Evolutionary conservation across 2,888 invertebrate species (phyloP).

Genomic region (Chrysomela aeneicollis): DNA sequence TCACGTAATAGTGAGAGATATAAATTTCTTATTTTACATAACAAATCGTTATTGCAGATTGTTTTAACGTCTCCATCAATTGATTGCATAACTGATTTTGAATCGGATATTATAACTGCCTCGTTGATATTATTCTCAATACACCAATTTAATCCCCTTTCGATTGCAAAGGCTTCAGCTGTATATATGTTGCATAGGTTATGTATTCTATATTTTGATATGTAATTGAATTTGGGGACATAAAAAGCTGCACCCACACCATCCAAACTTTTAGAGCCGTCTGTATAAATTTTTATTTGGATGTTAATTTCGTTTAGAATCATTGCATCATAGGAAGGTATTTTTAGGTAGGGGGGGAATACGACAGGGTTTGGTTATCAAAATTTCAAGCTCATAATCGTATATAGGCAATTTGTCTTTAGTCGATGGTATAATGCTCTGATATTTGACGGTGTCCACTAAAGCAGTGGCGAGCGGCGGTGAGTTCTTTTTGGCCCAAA

Average conservation of each 20-base stretch:
- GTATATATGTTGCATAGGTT: background rate
- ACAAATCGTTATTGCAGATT: background rate
- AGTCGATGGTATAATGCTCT: background rate
- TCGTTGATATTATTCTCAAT: background rate
- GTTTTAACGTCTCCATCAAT: background rate
- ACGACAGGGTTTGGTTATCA: background rate
- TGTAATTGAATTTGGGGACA: background rate
- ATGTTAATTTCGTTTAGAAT: too few relatives aligned
- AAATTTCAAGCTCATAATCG: background rate
- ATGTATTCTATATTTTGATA: background rate
- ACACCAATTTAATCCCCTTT: background rate
- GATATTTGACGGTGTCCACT: too few relatives aligned
- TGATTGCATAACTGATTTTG: conserved; percentile 1
- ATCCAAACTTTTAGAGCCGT: background rate
- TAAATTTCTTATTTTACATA: conserved; percentile 4
- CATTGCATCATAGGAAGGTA: background rate
- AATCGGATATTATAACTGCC: background rate
- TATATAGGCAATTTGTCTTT: background rate
- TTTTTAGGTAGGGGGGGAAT: background rate
- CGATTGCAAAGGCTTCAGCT: background rate
- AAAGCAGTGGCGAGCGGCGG: conserved; percentile 1
- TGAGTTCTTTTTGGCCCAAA: background rate
- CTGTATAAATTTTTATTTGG: too few relatives aligned
- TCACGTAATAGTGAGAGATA: background rate
- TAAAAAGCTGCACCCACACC: background rate